These are phyloP conservation scores for Tipula helvola DNA, from an alignment of 2,888 invertebrate genomes.

Conservation along the genomic window DNA sequence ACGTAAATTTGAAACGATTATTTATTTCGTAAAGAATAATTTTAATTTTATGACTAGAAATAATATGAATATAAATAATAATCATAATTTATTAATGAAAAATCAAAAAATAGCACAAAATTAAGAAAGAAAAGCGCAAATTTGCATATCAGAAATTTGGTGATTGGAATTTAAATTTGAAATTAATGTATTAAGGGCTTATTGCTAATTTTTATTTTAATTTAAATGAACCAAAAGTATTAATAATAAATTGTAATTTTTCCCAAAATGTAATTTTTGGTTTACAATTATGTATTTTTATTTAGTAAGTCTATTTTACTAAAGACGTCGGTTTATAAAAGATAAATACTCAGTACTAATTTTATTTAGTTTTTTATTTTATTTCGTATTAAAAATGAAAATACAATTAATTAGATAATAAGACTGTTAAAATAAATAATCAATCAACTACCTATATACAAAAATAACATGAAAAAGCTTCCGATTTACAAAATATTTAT, in stretches of 20 bases:
- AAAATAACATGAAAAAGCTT: neutral
- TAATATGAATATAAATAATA: neutral
- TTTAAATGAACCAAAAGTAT: neutral
- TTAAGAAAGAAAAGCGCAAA: neutral
- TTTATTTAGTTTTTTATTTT: neutral
- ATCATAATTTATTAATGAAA: constrained; percentile 4
- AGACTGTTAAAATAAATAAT: neutral
- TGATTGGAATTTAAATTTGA: neutral
- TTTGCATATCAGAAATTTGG: neutral
- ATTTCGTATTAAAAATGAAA: neutral
- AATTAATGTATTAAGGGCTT: neutral
- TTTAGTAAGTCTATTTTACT: neutral
- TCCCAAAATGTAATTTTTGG: neutral
- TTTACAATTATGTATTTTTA: neutral
- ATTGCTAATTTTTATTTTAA: neutral
- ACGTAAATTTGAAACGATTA: constrained; percentile 29
- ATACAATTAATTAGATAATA: neutral
- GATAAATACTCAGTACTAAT: neutral
- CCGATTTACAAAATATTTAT: neutral
- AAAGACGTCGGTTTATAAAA: neutral
- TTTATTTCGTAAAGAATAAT: neutral
- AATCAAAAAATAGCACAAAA: neutral
- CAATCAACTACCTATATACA: neutral
- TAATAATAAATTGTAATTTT: neutral
- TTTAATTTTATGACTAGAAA: neutral